These are phyloP conservation scores for Paracentrotus lividus DNA, from an alignment of 53 echinoderm and acorn worm species.

Conservation along the genomic window DNA sequence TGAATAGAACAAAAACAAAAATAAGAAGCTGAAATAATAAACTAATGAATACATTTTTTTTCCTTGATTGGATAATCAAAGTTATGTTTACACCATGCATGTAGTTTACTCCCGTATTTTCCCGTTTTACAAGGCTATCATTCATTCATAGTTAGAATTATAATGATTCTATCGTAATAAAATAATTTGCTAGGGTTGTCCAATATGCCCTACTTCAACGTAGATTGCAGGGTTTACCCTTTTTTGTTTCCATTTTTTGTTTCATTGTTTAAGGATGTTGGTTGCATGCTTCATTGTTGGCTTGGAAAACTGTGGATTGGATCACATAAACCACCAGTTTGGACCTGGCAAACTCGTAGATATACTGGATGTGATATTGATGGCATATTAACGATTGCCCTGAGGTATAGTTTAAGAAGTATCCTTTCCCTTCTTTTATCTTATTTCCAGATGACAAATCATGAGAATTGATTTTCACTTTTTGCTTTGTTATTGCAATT, in stretches of 20 bases:
- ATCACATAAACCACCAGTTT: slow-evolving; percentile 32
- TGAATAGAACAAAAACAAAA: too few species aligned
- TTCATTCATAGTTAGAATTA: too few species aligned
- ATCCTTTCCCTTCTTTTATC: not conserved
- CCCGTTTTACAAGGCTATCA: too few species aligned
- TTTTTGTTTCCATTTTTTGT: not conserved
- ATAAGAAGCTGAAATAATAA: too few species aligned
- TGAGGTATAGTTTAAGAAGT: not conserved
- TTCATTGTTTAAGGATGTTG: not conserved
- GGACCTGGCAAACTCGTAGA: not conserved
- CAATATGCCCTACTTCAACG: too few species aligned
- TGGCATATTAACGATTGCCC: slow-evolving; percentile 48
- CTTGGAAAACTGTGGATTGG: slow-evolving; percentile 15
- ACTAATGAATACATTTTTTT: too few species aligned
- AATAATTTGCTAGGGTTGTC: too few species aligned
- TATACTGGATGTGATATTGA: not conserved
- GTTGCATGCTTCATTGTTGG: not conserved
- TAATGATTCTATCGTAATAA: too few species aligned
- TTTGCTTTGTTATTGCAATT: not conserved
- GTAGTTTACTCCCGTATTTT: too few species aligned
- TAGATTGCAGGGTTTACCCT: not conserved
- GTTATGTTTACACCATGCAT: too few species aligned
- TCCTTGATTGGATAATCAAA: too few species aligned
- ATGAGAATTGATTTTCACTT: not conserved
- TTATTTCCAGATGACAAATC: not conserved